These are phyloP conservation scores for Trisateles emortualis DNA, from an alignment of 2,888 invertebrate species.

Conservation along the genomic window DNA sequence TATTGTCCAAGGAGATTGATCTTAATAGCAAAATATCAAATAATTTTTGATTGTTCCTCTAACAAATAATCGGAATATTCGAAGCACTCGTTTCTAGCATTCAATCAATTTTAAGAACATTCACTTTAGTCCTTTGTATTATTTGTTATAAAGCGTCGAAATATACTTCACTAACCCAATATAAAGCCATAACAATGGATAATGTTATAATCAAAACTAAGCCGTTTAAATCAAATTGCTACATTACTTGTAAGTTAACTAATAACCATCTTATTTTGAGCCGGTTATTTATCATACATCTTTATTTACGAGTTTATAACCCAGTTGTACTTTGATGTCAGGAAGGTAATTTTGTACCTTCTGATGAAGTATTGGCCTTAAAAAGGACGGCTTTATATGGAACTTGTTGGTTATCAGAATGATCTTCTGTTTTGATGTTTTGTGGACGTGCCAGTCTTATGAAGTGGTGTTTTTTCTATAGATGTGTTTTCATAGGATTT, in stretches of 20 bases:
- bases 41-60: too few species aligned
- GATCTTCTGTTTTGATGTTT: conserved; percentile 13
- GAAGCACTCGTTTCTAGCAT: neutral
- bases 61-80: too few species aligned
- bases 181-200: conserved; percentile 8
- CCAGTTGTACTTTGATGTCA: conserved; percentile 28
- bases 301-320: conserved; percentile 31
- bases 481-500: too few species aligned
- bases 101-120: neutral
- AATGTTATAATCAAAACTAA: conserved; percentile 20
- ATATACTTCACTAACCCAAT: neutral
- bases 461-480: neutral
- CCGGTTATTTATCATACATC: conserved; percentile 24
- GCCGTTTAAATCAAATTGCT: conserved; percentile 7
- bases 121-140: neutral
- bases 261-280: conserved; percentile 15
- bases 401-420: conserved; percentile 10
- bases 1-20: too few species aligned
- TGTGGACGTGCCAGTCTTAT: conserved; percentile 3
- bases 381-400: conserved; percentile 15
- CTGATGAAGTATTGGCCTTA: conserved; percentile 24
- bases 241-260: conserved; percentile 4
- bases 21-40: too few species aligned
- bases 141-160: neutral
- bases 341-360: conserved; percentile 23